These are phyloP conservation scores for Seira sanloemensis DNA, from an alignment of 2,888 invertebrate species.

Conservation along the genomic window DNA sequence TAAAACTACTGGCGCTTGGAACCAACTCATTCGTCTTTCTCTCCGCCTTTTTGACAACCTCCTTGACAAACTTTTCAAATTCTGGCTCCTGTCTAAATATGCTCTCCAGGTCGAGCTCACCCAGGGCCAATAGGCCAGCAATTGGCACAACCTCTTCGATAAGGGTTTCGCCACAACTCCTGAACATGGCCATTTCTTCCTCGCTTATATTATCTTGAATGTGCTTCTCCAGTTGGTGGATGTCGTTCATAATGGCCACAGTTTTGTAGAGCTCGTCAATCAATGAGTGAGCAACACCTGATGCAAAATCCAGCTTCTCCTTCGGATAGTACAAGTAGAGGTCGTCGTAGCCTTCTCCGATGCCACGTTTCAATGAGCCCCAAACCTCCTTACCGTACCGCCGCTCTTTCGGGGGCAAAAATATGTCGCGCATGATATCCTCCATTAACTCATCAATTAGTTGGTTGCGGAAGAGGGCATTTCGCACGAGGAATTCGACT, in stretches of 20 bases:
- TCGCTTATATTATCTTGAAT: constrained; percentile 45
- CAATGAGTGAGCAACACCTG: constrained; percentile 54
- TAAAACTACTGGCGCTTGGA: constrained; percentile 43
- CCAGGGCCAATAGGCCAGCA: constrained; percentile 61
- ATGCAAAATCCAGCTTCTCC: constrained; percentile 63
- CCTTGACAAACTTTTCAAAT: constrained; percentile 58
- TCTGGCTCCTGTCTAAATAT: constrained; percentile 67
- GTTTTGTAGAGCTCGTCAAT: constrained; percentile 62
- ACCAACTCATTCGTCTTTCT: constrained; percentile 35
- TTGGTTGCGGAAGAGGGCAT: constrained; percentile 63
- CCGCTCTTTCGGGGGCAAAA: constrained; percentile 35
- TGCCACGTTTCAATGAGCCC: constrained; percentile 38
- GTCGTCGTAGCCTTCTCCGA: constrained; percentile 57
- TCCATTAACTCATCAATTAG: constrained; percentile 59
- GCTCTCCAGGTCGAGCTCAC: constrained; percentile 67
- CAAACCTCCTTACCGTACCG: constrained; percentile 47
- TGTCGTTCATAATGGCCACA: constrained; percentile 61
- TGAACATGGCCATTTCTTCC: constrained; percentile 52
- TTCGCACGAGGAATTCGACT: constrained; percentile 67
- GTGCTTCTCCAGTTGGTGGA: constrained; percentile 60
- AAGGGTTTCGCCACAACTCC: constrained; percentile 39
- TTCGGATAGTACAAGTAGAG: constrained; percentile 35
- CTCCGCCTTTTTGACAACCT: constrained; percentile 57
- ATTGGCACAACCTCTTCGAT: constrained; percentile 66
- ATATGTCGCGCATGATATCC: constrained; percentile 56